A percentile compares a stretch with the other conserved stretches of the same genome.
phyloP scores from a whole-genome alignment of 2,888 invertebrate species.

The Limnephilus lunatus region DNA sequence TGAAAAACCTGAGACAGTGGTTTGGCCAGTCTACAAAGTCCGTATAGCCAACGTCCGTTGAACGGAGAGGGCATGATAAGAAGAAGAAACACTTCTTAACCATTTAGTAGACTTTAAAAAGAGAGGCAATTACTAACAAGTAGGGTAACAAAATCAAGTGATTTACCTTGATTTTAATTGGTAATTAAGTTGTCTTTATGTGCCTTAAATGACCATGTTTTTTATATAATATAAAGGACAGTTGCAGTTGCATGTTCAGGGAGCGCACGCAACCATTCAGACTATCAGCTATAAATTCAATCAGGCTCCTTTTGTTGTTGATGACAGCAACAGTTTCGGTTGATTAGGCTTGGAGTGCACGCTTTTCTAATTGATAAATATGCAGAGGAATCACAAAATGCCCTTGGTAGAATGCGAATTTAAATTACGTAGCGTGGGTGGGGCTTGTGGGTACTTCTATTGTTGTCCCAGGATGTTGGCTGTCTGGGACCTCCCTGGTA shows the following conservation, averaged over 20 bases:
- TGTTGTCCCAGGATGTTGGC: conserved; percentile 22
- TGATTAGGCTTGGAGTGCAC: background rate
- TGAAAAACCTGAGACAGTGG: too few species aligned
- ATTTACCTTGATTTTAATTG: background rate
- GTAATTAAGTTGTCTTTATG: background rate
- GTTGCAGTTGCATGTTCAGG: background rate
- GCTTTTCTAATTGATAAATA: conserved; percentile 12
- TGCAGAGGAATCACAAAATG: background rate
- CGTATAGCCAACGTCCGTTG: too few species aligned
- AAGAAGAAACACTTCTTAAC: background rate
- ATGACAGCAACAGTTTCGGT: background rate
- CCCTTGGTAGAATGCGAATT: background rate
- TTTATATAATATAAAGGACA: background rate
- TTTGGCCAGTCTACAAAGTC: too few species aligned
- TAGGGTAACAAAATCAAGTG: background rate
- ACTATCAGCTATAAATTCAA: background rate
- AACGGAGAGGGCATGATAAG: too few species aligned
- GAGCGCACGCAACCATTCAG: background rate
- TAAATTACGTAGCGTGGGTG: conserved; percentile 4
- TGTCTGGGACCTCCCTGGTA: background rate
- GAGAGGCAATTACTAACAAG: background rate
- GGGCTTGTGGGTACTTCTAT: conserved; percentile 3
- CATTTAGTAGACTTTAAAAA: background rate
- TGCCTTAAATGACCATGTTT: background rate
- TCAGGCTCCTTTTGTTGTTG: background rate